Evolutionary conservation across 53 echinoderm and acorn worm genomes (phyloP).

Genomic region (Arbacia lixula): DNA sequence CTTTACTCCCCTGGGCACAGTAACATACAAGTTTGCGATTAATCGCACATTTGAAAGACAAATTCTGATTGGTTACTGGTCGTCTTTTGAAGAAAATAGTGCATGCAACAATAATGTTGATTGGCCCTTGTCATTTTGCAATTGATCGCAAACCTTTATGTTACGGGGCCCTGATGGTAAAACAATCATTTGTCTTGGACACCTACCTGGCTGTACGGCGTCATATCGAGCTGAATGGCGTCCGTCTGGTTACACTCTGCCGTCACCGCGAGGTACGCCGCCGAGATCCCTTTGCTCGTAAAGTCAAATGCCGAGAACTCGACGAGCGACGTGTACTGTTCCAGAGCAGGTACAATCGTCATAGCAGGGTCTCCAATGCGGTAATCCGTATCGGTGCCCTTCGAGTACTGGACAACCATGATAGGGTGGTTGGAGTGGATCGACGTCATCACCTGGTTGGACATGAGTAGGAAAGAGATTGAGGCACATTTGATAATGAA

Average conservation of each 20-base stretch:
- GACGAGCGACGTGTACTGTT: constrained; percentile 7
- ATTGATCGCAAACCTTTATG: too few relatives aligned
- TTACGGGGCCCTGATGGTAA: too few relatives aligned
- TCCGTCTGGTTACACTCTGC: constrained; percentile 3
- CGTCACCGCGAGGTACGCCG: not conserved
- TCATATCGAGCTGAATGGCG: not conserved
- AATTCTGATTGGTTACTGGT: too few relatives aligned
- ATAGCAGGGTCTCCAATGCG: constrained; percentile 30
- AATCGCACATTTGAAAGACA: too few relatives aligned
- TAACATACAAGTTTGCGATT: too few relatives aligned
- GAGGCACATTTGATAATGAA: too few relatives aligned
- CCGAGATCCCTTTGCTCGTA: not conserved
- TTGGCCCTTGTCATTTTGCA: too few relatives aligned
- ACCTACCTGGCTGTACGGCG: constrained; percentile 2
- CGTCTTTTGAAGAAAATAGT: too few relatives aligned
- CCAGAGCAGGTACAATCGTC: constrained; percentile 11
- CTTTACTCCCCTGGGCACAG: too few relatives aligned
- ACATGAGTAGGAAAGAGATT: too few relatives aligned
- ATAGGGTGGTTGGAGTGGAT: constrained; percentile 10
- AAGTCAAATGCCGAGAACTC: constrained; percentile 24
- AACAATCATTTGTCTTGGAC: too few relatives aligned
- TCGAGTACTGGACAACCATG: constrained; percentile 35
- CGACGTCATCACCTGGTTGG: constrained; percentile 16
- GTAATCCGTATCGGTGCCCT: constrained; percentile 22
- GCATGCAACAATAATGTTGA: too few relatives aligned